A percentile compares a stretch with the other conserved stretches of the same genome.
Evolutionary conservation across 2,888 invertebrate species (phyloP).

Genomic region (Plutella xylostella): DNA sequence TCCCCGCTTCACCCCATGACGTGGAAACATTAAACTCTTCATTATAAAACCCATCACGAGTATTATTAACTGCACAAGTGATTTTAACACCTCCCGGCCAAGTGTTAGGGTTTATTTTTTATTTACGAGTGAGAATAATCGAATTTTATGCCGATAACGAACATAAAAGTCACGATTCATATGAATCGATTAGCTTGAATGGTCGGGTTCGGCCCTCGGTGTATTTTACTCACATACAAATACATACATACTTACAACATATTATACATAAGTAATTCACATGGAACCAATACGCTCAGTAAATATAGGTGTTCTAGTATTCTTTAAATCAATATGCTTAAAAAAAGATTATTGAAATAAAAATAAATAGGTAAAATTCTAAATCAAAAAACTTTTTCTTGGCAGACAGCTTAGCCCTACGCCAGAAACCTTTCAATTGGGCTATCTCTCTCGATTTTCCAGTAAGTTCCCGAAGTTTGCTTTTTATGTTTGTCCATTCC

Average conservation of each 20-base stretch:
- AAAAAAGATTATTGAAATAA: too few species aligned
- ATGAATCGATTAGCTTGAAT: constrained; percentile 24
- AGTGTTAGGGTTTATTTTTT: not conserved
- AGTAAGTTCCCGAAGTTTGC: not conserved
- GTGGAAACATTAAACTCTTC: too few species aligned
- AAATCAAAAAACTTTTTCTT: too few species aligned
- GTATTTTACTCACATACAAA: not conserved
- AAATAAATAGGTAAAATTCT: too few species aligned
- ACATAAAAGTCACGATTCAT: constrained; percentile 24
- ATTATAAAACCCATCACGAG: too few species aligned
- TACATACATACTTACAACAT: too few species aligned
- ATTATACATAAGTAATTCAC: not conserved
- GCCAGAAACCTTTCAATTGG: constrained; percentile 8
- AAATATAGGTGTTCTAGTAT: too few species aligned
- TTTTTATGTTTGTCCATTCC: constrained; percentile 6
- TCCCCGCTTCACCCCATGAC: too few species aligned
- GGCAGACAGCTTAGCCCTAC: constrained; percentile 5
- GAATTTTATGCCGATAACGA: constrained; percentile 22
- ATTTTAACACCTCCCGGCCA: not conserved
- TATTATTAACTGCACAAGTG: too few species aligned
- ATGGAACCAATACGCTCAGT: too few species aligned
- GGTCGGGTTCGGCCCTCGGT: constrained; percentile 9
- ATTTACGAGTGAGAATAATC: constrained; percentile 17
- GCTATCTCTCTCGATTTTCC: constrained; percentile 2
- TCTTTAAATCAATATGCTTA: too few species aligned